Base-by-base conservation (phyloP, 2,113 vertebrate species). In the Myocastor coypus region DNA sequence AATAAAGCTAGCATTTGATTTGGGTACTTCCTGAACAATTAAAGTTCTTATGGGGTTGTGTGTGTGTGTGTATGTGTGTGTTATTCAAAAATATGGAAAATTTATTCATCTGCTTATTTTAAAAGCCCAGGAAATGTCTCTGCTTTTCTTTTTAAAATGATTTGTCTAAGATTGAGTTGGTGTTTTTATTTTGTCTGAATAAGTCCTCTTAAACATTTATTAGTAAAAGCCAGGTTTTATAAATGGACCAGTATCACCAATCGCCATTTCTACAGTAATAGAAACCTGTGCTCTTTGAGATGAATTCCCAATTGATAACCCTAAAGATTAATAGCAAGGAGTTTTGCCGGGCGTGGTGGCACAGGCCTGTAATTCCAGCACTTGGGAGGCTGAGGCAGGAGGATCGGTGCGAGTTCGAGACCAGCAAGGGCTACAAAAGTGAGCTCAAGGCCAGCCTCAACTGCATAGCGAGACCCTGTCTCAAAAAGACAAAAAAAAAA, bases 191-290 rank as follows among this genome's bases (percentile, higher is more conserved):
- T 89, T 87, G 12, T 40, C 77, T 66, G 28, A 61, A 22, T 7
- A 55, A 40, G 50, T 46, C n/a, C 22, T 92, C 22, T 69, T 14
- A n/a, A 75, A 57, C 5, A 30, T 68, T 82, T 57, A 40, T 59
- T 50, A 30, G 42, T 50, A 30, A 75, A 91, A 59, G 32, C 14
- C n/a, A 11, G 1, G 11, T 82, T 80, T 96, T 50, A 85, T 34
- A 64, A 84, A 66, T 13, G 4, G 30, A 52, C 46, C 63, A 34
- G 13, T 7, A 2, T 37, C 57, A 63, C 87, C 40, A 42, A 8
- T 22, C 4, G 34, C 9, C 1, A 2, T 2, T 3, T 30, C 12
- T 34, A 19, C n/a, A 13, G 32, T 5, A 52, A 19, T 0, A 28
- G 57, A 85, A 63, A 71, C 50, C 30, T 24, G 1, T 0, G 6